Percentiles rank a stretch among this genome's conserved stretches.
Evolutionary conservation across 2,797 vertebrate genomes (phyloP).

Genomic region (Fundulus diaphanus): DNA sequence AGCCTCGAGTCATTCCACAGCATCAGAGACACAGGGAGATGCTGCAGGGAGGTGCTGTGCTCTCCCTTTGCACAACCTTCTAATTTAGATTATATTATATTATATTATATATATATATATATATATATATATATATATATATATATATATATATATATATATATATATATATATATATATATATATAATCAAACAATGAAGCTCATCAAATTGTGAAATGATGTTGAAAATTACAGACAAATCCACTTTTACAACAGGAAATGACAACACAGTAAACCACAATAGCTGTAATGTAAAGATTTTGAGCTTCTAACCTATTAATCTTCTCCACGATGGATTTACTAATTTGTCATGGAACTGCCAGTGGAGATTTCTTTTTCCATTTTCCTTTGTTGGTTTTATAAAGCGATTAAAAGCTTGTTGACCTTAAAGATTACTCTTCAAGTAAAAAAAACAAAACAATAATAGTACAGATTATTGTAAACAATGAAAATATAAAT

Average conservation of each 20-base stretch:
- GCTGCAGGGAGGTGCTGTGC: slow-evolving; percentile 37
- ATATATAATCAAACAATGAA: background rate
- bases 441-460: background rate
- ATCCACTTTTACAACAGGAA: background rate
- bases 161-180: too few species aligned
- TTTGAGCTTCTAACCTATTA: background rate
- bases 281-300: background rate
- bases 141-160: too few species aligned
- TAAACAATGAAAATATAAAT: background rate
- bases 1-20: slow-evolving; percentile 61
- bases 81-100: too few species aligned
- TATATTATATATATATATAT: too few species aligned
- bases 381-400: background rate
- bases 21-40: slow-evolving; percentile 39
- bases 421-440: background rate
- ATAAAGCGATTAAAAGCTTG: background rate
- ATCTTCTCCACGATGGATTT: background rate
- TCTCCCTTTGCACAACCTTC: slow-evolving; percentile 10
- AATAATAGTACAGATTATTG: background rate
- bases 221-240: background rate
- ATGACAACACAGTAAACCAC: background rate
- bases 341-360: background rate
- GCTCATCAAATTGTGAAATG: background rate
- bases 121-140: too few species aligned
- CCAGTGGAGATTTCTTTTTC: background rate